These are phyloP conservation scores for Parasteatoda tepidariorum DNA, from an alignment of 1,140 invertebrate species.

Conservation along the genomic window DNA sequence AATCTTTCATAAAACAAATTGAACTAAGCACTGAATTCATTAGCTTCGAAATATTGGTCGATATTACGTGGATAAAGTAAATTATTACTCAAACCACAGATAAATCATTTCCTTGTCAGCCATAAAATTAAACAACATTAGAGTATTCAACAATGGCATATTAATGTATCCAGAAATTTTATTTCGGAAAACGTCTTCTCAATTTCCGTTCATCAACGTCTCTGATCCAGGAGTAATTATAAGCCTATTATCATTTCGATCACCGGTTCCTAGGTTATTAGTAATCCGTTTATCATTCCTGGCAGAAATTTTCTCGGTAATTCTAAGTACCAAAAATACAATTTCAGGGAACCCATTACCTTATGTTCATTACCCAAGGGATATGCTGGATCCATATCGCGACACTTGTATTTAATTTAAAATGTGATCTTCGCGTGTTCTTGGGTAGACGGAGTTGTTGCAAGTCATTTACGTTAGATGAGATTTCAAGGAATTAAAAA, in stretches of 20 bases:
- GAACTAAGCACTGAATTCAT: too few species aligned
- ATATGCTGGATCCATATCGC: background rate
- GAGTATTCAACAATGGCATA: too few species aligned
- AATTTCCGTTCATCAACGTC: background rate
- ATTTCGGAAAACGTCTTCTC: background rate
- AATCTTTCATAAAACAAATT: too few species aligned
- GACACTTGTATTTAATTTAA: background rate
- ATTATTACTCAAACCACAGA: too few species aligned
- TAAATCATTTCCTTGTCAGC: too few species aligned
- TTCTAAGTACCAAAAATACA: background rate
- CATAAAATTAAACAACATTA: too few species aligned
- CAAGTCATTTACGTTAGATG: background rate
- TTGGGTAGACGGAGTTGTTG: background rate
- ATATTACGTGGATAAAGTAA: too few species aligned
- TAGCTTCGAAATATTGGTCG: too few species aligned
- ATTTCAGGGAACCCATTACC: background rate
- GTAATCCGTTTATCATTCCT: background rate
- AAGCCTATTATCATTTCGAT: constrained; percentile 1
- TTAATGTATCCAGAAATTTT: background rate
- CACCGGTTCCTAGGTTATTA: constrained; percentile 7
- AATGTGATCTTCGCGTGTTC: background rate
- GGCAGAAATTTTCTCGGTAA: too few species aligned
- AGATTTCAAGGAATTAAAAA: background rate
- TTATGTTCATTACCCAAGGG: background rate
- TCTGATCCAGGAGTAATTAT: background rate